Conservation (phyloP, 2,888 invertebrate genomes). For the Plebejus melissa region DNA sequence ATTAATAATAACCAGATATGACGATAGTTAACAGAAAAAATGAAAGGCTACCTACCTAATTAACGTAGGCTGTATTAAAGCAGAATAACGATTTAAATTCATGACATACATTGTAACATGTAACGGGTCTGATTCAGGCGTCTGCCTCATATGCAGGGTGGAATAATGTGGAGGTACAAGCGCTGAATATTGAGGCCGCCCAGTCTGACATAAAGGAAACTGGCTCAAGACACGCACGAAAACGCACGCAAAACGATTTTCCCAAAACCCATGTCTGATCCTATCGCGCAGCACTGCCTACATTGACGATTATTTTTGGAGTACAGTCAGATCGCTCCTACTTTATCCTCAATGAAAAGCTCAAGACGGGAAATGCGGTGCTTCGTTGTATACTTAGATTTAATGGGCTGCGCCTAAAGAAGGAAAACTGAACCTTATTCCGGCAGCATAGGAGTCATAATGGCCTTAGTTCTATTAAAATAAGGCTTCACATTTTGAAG, state of each 20-base stretch:
- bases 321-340: background rate
- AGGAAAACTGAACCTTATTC: constrained; percentile 42
- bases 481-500: constrained; percentile 60
- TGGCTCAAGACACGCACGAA: constrained; percentile 67
- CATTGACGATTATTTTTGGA: background rate
- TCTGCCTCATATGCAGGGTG: constrained; percentile 59
- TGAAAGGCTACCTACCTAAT: background rate
- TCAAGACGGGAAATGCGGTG: constrained; percentile 9
- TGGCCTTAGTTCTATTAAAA: constrained; percentile 44
- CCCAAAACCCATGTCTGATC: background rate
- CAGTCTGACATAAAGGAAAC: constrained; percentile 62
- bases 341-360: constrained; percentile 5
- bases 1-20: background rate
- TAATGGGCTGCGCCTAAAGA: constrained; percentile 26
- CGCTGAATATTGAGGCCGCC: constrained; percentile 71
- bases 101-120: constrained; percentile 15
- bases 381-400: background rate
- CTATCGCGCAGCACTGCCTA: background rate
- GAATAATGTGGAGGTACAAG: constrained; percentile 69
- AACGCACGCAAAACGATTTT: constrained; percentile 59
- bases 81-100: constrained; percentile 5
- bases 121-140: constrained; percentile 21
- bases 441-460: constrained; percentile 44
- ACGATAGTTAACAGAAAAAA: background rate
- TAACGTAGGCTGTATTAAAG: background rate